phyloP scores from a whole-genome alignment of 2,797 vertebrate species.

The Acrossocheilus fasciatus region DNA sequence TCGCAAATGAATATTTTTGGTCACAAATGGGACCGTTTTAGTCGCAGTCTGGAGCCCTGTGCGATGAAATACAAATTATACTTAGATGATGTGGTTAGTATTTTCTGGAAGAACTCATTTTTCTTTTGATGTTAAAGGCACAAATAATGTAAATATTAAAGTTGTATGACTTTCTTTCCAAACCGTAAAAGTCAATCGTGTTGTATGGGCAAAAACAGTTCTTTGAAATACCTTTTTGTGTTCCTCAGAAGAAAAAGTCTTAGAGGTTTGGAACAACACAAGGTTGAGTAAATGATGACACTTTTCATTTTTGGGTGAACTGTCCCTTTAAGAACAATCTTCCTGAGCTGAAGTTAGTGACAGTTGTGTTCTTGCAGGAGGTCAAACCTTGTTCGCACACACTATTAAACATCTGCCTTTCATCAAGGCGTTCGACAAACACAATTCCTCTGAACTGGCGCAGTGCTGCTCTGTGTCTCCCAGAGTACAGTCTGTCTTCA shows the following conservation, averaged over 20 bases:
- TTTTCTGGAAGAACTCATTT: neutral
- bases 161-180: neutral
- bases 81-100: neutral
- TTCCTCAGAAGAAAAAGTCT: neutral
- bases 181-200: neutral
- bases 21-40: no score
- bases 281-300: neutral
- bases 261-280: neutral
- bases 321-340: conserved; percentile 4
- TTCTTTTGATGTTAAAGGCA: conserved; percentile 17
- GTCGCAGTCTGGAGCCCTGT: no score
- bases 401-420: conserved; percentile 66
- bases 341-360: conserved; percentile 37
- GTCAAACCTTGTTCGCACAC: conserved; percentile 74
- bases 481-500: conserved; percentile 72
- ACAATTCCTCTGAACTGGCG: conserved; percentile 77
- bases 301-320: neutral
- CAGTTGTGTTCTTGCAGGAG: conserved; percentile 74
- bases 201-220: neutral
- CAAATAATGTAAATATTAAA: neutral
- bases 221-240: no score
- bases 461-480: conserved; percentile 72
- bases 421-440: conserved; percentile 70
- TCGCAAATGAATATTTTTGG: no score
- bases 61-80: neutral